These are phyloP conservation scores for Dicentrarchus labrax DNA, from an alignment of 2,113 vertebrate species.

Conservation along the genomic window DNA sequence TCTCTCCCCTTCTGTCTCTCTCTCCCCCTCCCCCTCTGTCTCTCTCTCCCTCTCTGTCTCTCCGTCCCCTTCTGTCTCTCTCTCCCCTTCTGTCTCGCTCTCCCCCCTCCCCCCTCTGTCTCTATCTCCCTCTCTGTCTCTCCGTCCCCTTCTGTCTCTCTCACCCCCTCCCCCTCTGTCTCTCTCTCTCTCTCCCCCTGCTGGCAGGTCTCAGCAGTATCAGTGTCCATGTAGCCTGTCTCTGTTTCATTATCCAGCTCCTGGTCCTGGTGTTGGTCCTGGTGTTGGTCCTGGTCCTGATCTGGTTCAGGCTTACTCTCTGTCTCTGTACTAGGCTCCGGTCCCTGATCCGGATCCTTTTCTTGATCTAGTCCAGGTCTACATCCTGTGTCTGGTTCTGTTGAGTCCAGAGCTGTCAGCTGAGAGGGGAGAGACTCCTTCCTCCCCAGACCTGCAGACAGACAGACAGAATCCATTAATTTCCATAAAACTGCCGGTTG, in stretches of 20 bases:
- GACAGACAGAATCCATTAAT: no score
- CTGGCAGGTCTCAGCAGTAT: constrained; percentile 14
- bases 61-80: background rate
- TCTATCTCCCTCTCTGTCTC: background rate
- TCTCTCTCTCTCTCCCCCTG: constrained; percentile 4
- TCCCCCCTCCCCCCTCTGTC: background rate
- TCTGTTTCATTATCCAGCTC: background rate
- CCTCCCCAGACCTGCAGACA: constrained; percentile 61
- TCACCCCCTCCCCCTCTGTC: background rate
- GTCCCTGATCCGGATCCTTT: background rate
- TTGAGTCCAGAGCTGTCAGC: background rate
- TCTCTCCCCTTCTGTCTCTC: background rate
- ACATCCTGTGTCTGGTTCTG: constrained; percentile 3
- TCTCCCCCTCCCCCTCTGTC: background rate
- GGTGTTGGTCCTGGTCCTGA: no score
- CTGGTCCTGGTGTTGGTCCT: background rate
- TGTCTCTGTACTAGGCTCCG: background rate
- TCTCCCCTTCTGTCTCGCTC: rapidly evolving
- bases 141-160: background rate
- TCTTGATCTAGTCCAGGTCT: constrained; percentile 5
- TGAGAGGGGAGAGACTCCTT: constrained; percentile 68
- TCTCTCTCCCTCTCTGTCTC: background rate
- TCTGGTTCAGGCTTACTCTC: background rate
- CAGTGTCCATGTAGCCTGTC: background rate
- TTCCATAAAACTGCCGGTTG: no score